Percentiles rank a stretch among this genome's conserved stretches.
Evolutionary conservation across 2,797 vertebrate species (phyloP).

Genomic region (Triplophysa yarkandensis): DNA sequence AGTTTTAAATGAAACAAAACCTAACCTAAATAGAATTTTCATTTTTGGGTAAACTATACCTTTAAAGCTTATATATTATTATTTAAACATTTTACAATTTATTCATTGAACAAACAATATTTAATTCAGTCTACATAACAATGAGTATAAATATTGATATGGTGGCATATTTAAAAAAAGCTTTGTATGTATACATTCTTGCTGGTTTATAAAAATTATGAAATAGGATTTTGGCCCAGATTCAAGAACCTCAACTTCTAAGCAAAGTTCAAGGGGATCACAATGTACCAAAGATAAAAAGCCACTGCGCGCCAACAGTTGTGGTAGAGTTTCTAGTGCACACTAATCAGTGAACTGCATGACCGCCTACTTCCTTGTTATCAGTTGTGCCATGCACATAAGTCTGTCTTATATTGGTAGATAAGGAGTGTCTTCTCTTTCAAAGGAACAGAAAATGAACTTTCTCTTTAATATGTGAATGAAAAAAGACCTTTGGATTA

Average conservation of each 20-base stretch:
- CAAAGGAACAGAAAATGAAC: slow-evolving; percentile 17
- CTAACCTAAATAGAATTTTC: too few species aligned
- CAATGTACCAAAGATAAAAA: slow-evolving; percentile 41
- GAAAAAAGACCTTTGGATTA: background rate
- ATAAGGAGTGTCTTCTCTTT: slow-evolving; percentile 6
- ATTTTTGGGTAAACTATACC: too few species aligned
- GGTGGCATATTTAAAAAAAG: background rate
- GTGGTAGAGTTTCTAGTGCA: slow-evolving; percentile 2
- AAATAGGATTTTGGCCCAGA: slow-evolving; percentile 8
- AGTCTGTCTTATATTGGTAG: slow-evolving; percentile 31
- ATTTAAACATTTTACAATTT: too few species aligned
- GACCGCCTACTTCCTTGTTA: slow-evolving; percentile 48
- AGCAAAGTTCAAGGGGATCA: slow-evolving; percentile 20
- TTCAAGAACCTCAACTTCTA: slow-evolving; percentile 22
- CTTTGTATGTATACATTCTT: background rate
- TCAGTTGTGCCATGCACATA: slow-evolving; percentile 56
- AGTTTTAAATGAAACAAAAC: too few species aligned
- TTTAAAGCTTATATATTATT: too few species aligned
- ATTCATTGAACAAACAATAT: too few species aligned
- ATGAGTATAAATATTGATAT: background rate
- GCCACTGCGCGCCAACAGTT: background rate
- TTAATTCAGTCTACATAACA: background rate
- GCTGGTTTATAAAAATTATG: background rate
- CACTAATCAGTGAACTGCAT: slow-evolving; percentile 62
- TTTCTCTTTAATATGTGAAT: background rate